A percentile compares a stretch with the other conserved stretches of the same genome.
Conservation (phyloP, 2,113 vertebrate genomes). For the Poeciliopsis occidentalis region DNA sequence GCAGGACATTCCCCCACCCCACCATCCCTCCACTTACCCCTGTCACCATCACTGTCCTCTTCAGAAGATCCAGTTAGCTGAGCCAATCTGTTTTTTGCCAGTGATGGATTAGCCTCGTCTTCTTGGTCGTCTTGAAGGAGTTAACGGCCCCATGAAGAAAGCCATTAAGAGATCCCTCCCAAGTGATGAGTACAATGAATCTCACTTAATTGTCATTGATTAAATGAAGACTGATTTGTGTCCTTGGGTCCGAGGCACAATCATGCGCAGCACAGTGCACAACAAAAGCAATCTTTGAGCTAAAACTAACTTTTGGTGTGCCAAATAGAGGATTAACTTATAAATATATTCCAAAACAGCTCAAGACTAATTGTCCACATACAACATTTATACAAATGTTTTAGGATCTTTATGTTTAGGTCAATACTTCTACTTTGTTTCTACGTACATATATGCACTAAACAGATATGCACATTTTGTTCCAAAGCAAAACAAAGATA, state of each 20-base stretch:
- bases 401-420: too few relatives aligned
- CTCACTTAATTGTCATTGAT: constrained; percentile 1
- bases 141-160: not conserved
- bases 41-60: not conserved
- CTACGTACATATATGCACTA: too few relatives aligned
- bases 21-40: not conserved
- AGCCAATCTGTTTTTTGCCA: not conserved
- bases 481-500: too few relatives aligned
- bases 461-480: too few relatives aligned
- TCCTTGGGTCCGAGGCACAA: not conserved
- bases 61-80: not conserved
- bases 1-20: too few relatives aligned
- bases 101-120: not conserved
- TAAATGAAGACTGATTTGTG: not conserved
- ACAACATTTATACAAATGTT: too few relatives aligned
- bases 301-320: not conserved
- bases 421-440: too few relatives aligned
- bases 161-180: not conserved
- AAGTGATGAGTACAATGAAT: not conserved
- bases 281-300: not conserved
- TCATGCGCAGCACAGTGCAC: not conserved
- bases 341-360: too few relatives aligned
- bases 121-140: not conserved
- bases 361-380: too few relatives aligned
- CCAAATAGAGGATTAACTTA: not conserved